Conservation (phyloP, 2,797 vertebrate species). For the Microctenopoma steveboyesi region DNA sequence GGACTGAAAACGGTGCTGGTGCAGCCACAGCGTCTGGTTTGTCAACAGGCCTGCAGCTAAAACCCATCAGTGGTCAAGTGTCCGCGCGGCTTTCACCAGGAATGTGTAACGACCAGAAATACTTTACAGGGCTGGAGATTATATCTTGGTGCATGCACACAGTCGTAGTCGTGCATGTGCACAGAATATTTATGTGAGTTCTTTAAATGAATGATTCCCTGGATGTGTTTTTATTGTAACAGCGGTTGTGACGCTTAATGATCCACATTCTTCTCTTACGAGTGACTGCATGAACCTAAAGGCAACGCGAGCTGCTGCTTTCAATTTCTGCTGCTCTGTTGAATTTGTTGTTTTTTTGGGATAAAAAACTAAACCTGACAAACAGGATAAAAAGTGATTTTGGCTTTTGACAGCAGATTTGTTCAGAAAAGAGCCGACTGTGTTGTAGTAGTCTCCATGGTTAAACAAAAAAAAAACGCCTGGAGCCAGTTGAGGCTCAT, state of each 20-base stretch:
- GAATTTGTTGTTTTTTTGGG: background rate
- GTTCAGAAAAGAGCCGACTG: background rate
- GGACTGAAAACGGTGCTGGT: no score
- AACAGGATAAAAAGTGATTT: background rate
- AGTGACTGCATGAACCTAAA: background rate
- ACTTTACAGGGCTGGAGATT: no score
- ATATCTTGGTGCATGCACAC: no score
- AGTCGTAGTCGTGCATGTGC: no score
- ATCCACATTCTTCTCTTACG: background rate
- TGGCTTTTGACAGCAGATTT: constrained; percentile 11
- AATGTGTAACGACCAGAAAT: no score
- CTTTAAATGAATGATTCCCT: background rate
- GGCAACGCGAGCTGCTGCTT: background rate
- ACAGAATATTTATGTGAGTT: no score
- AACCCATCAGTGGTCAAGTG: no score
- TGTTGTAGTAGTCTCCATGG: constrained; percentile 2
- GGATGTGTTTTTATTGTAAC: constrained; percentile 5
- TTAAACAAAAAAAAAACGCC: background rate
- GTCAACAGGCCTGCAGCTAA: no score
- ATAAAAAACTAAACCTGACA: background rate
- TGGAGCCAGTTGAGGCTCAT: constrained; percentile 40
- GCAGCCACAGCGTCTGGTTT: no score
- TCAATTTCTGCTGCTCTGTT: background rate
- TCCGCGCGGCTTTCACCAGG: no score
- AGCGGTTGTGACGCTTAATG: no score